phyloP scores from a whole-genome alignment of 2,888 invertebrate genomes.

The Idaea dimidiata region DNA sequence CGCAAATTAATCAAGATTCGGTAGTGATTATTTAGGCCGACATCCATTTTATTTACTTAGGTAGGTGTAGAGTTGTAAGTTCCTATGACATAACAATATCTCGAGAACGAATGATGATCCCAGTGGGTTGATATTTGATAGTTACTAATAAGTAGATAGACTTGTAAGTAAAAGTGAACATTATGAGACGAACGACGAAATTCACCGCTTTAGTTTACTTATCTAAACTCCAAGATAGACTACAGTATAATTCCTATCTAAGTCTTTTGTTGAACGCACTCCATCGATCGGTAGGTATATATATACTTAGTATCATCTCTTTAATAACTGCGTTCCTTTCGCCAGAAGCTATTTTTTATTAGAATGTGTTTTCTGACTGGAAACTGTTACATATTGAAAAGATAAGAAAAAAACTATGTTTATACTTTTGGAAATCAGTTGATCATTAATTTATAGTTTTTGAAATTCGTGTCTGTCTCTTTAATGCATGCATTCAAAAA shows the following conservation, averaged over 20 bases:
- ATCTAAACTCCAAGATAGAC: slow-evolving; percentile 15
- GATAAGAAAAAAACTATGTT: too few relatives aligned
- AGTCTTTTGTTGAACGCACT: slow-evolving; percentile 2
- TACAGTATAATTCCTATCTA: slow-evolving; percentile 21
- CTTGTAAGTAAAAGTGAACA: background rate
- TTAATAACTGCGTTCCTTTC: background rate
- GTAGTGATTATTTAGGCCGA: background rate
- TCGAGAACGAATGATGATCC: background rate
- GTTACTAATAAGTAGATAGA: background rate
- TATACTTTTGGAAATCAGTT: too few relatives aligned
- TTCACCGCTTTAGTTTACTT: slow-evolving; percentile 3
- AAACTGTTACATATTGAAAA: too few relatives aligned
- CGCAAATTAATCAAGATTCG: background rate
- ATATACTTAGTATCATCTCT: background rate
- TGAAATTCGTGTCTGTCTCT: too few relatives aligned
- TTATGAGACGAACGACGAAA: background rate
- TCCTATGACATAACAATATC: background rate
- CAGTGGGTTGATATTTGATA: background rate
- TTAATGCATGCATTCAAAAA: too few relatives aligned
- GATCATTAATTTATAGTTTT: too few relatives aligned
- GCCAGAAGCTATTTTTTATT: background rate
- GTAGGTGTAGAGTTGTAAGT: background rate
- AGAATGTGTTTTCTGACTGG: background rate
- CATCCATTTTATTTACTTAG: background rate
- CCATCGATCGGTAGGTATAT: background rate